These are phyloP conservation scores for Poecilia picta DNA, from an alignment of 2,797 vertebrate genomes.

Conservation along the genomic window DNA sequence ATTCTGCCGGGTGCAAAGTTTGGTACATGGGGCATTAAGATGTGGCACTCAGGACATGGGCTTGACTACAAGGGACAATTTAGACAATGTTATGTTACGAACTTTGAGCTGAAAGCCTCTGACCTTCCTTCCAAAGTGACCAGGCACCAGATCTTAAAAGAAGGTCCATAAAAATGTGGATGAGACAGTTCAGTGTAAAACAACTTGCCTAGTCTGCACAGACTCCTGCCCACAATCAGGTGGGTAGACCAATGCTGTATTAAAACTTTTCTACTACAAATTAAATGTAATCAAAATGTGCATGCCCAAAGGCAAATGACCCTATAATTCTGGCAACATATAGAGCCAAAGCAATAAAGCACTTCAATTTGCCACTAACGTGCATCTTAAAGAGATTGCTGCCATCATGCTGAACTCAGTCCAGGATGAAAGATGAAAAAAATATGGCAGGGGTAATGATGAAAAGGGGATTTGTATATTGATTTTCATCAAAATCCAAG, in stretches of 20 bases:
- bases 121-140: background rate
- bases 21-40: background rate
- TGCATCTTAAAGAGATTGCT: slow-evolving; percentile 23
- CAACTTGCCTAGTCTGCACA: background rate
- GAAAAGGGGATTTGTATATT: background rate
- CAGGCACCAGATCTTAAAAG: background rate
- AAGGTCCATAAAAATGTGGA: background rate
- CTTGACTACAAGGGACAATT: background rate
- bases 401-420: background rate
- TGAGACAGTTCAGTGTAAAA: background rate
- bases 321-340: background rate
- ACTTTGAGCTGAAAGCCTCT: background rate
- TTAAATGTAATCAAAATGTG: background rate
- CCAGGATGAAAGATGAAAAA: background rate
- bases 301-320: background rate
- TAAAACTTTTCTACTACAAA: background rate
- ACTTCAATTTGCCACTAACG: slow-evolving; percentile 30
- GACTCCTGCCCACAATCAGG: background rate
- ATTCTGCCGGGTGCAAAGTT: background rate
- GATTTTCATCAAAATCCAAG: background rate
- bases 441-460: background rate
- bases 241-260: background rate
- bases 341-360: slow-evolving; percentile 24
- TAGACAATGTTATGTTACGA: background rate
- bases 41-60: background rate